Percentiles rank a stretch among this genome's conserved stretches.
phyloP scores from a whole-genome alignment of 1,140 invertebrate species.

The Magallana angulata region DNA sequence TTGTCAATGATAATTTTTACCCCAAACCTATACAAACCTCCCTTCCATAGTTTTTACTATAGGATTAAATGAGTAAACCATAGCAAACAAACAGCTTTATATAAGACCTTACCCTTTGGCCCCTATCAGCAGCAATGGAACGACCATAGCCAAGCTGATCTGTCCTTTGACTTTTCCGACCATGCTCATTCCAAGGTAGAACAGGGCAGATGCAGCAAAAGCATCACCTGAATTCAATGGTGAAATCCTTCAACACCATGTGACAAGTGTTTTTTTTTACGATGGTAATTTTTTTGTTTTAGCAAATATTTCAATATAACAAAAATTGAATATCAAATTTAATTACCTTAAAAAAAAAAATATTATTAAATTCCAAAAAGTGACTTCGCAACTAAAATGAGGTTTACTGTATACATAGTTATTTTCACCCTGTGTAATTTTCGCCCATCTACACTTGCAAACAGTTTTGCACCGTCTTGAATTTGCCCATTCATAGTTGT shows the following conservation, averaged over 20 bases:
- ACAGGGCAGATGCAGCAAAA: conserved; percentile 94
- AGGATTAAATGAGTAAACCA: too few species aligned
- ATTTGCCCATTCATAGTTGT: too few species aligned
- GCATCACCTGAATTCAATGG: conserved; percentile 77
- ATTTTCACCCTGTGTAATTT: too few species aligned
- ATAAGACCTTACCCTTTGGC: conserved; percentile 89
- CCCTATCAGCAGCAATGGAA: conserved; percentile 91
- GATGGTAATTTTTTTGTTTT: background rate
- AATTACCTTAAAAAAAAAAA: background rate
- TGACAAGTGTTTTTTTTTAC: background rate
- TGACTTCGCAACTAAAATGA: background rate
- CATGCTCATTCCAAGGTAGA: conserved; percentile 93
- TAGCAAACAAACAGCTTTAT: too few species aligned
- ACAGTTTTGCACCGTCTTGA: too few species aligned
- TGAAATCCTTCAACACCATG: background rate
- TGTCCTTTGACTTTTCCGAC: conserved; percentile 91
- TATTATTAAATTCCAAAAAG: background rate
- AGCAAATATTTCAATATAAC: background rate
- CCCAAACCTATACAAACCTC: too few species aligned
- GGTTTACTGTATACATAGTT: background rate
- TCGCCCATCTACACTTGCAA: too few species aligned
- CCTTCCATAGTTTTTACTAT: too few species aligned
- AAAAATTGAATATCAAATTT: background rate
- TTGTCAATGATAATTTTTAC: too few species aligned
- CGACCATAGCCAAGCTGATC: conserved; percentile 87